Base-by-base conservation (phyloP, 2,888 invertebrate genomes). In the Helobdella robusta region DNA sequence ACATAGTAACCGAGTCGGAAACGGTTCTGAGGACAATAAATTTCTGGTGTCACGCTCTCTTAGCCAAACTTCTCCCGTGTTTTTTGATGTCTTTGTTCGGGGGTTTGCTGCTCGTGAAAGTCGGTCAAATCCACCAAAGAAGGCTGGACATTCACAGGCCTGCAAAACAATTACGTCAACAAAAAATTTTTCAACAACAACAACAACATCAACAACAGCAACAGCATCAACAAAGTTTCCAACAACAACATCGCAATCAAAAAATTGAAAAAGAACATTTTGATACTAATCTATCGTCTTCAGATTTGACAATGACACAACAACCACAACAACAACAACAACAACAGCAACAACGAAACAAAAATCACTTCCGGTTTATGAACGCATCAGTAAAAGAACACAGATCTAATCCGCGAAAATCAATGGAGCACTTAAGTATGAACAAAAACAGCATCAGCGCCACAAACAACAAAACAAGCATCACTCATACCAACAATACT, bases 11-110 rank as follows among this genome's bases (percentile, higher is more conserved):
- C n/a, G n/a, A n/a, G n/a, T n/a, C n/a, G n/a, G n/a, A n/a, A n/a
- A n/a, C 2, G 1, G 28, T n/a, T 20, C 62, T 62, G 15, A 50
- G 18, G n/a, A 25, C 30, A 18, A n/a, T 67, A 32, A 69, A 67
- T 59, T 69, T 64, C 66, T 70, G 90, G 86, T 86, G 91, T 73
- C 93, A 93, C 79, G 88, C 91, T 79, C 88, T 92, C 8, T 86
- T 92, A 69, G 87, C 92, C 71, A 94, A 94, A 81, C 82, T 94
- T 64, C 86, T 92, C 70, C 93, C 94, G 3, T 91, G 93, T 77
- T 83, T 89, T 67, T 86, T 88, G 0, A 82, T 94, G 66, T 91
- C 91, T 0, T 84, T 89, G 8, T 79, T 81, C 66, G 80, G 81
- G 1, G 75, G 75, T 23, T 71, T 81, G n/a, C 72, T 81, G 30